Percentiles rank a stretch among this genome's conserved stretches.
These are phyloP conservation scores for Chamaedrilus cognettii DNA, from an alignment of 2,888 invertebrate species.

Conservation along the genomic window DNA sequence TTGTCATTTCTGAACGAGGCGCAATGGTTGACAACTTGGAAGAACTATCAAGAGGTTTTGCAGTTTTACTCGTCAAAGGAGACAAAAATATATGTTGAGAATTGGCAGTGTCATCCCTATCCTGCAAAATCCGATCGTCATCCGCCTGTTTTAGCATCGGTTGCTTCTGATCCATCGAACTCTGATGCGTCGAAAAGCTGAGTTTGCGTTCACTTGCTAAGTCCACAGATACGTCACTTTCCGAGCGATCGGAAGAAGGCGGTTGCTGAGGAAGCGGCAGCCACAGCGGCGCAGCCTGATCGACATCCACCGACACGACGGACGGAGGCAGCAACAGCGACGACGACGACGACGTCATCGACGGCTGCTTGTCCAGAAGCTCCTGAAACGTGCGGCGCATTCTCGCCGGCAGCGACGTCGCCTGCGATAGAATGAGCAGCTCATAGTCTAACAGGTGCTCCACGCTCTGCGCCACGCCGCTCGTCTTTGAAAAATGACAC, in stretches of 20 bases:
- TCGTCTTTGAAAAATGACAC: conserved; percentile 2
- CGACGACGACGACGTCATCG: background rate
- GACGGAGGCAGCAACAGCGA: background rate
- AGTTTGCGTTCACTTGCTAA: too few relatives aligned
- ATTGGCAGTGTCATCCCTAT: background rate
- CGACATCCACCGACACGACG: conserved; percentile 1
- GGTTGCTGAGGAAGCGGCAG: background rate
- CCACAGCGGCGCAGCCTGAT: background rate
- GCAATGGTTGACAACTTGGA: too few relatives aligned
- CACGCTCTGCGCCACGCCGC: background rate
- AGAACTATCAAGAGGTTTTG: background rate
- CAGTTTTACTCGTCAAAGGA: too few relatives aligned
- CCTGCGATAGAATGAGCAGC: background rate
- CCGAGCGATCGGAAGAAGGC: background rate
- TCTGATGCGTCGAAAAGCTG: background rate
- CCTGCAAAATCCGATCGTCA: background rate
- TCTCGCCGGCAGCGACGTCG: background rate
- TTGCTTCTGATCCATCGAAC: background rate
- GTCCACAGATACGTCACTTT: background rate
- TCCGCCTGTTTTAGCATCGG: too few relatives aligned
- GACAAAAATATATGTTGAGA: too few relatives aligned
- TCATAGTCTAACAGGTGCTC: background rate
- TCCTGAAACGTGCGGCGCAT: background rate
- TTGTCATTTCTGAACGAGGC: too few relatives aligned
- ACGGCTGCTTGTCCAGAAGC: background rate